A percentile compares a stretch with the other conserved stretches of the same genome.
Evolutionary conservation across 2,797 vertebrate genomes (phyloP).

Genomic region (Tenualosa ilisha): DNA sequence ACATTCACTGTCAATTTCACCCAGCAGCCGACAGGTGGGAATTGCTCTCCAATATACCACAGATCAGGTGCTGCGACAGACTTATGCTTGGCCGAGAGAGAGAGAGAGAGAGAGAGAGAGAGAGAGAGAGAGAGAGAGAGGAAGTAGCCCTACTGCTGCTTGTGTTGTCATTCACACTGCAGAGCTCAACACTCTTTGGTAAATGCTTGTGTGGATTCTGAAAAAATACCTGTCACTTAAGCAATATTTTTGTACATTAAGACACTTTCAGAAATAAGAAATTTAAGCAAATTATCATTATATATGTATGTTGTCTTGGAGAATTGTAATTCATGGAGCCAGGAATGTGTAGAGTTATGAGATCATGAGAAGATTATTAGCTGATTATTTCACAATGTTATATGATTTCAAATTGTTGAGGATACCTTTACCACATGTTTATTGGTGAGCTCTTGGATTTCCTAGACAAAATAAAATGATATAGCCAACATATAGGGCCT

Average conservation of each 20-base stretch:
- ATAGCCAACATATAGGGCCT: no score
- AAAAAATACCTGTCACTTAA: not conserved
- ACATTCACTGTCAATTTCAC: slow-evolving; percentile 60
- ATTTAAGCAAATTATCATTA: not conserved
- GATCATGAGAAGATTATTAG: no score
- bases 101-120: slow-evolving; percentile 6
- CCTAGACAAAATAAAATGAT: no score
- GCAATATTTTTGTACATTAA: not conserved
- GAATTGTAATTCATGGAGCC: not conserved
- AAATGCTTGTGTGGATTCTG: not conserved
- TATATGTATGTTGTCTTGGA: not conserved
- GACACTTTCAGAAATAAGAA: not conserved
- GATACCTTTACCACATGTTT: no score
- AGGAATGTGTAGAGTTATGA: no score
- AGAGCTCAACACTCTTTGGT: not conserved
- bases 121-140: not conserved
- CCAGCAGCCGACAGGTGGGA: slow-evolving; percentile 60
- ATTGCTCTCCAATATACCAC: slow-evolving; percentile 56
- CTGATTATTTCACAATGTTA: no score
- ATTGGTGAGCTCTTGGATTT: no score
- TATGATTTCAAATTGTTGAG: no score
- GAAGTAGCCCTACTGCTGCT: not conserved
- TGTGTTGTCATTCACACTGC: not conserved
- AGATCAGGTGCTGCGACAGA: slow-evolving; percentile 57
- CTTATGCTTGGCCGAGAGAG: slow-evolving; percentile 52